These are phyloP conservation scores for Eristalis arbustorum DNA, from an alignment of 2,888 invertebrate genomes.

Conservation along the genomic window DNA sequence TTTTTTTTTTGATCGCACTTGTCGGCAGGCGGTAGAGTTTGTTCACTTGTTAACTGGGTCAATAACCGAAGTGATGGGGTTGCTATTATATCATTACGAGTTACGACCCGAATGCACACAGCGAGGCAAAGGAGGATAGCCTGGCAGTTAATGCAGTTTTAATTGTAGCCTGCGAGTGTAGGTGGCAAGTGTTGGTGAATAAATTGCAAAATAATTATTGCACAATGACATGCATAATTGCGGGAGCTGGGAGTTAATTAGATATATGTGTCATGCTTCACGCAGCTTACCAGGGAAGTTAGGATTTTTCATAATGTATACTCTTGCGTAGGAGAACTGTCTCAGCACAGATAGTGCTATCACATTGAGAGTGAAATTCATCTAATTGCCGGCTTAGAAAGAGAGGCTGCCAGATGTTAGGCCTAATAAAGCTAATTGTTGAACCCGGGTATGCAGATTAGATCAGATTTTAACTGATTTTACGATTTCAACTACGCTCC, in stretches of 20 bases:
- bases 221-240: constrained; percentile 61
- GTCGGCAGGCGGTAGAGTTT: constrained; percentile 6
- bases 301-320: not conserved
- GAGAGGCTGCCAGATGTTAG: too few species aligned
- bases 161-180: constrained; percentile 50
- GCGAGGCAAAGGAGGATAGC: constrained; percentile 16
- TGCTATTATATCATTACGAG: constrained; percentile 62
- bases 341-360: too few species aligned
- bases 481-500: too few species aligned
- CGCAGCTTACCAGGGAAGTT: not conserved
- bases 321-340: not conserved
- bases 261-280: constrained; percentile 10
- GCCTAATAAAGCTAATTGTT: too few species aligned
- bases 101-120: constrained; percentile 28
- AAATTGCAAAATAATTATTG: constrained; percentile 65
- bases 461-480: too few species aligned
- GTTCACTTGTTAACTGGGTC: constrained; percentile 62
- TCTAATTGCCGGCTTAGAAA: too few species aligned
- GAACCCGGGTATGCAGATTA: too few species aligned
- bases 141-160: constrained; percentile 61
- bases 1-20: not conserved
- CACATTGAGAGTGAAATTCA: too few species aligned
- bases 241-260: constrained; percentile 52
- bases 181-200: constrained; percentile 40
- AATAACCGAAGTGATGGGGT: constrained; percentile 61